Evolutionary conservation across 2,888 invertebrate species (phyloP).

Genomic region (Scelioninae gen. 2): DNA sequence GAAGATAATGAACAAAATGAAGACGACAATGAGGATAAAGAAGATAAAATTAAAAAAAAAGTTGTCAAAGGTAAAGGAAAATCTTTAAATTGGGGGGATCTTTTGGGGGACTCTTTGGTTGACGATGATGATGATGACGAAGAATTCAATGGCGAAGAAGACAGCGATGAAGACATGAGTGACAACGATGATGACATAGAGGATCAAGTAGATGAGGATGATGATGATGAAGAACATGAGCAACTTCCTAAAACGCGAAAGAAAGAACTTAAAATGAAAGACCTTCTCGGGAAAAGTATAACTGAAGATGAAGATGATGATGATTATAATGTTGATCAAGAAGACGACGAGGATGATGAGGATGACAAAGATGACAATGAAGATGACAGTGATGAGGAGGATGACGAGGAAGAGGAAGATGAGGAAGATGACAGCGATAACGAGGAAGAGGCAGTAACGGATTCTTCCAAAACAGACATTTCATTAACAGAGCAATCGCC

Average conservation of each 20-base stretch:
- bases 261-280: too few species aligned
- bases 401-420: conserved; percentile 49
- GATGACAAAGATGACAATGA: conserved; percentile 60
- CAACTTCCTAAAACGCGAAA: too few species aligned
- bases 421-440: conserved; percentile 61
- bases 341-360: conserved; percentile 63
- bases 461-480: neutral
- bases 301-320: conserved; percentile 55
- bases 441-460: conserved; percentile 49
- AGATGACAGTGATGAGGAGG: conserved; percentile 62
- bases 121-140: conserved; percentile 14
- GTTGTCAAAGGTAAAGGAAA: too few species aligned
- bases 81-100: too few species aligned
- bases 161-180: conserved; percentile 62
- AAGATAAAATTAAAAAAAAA: too few species aligned
- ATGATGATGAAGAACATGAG: conserved; percentile 61
- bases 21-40: too few species aligned
- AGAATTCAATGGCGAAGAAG: conserved; percentile 23
- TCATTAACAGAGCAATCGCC: too few species aligned
- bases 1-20: too few species aligned
- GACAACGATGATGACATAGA: conserved; percentile 53
- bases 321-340: conserved; percentile 58
- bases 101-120: too few species aligned
- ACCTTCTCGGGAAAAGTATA: conserved; percentile 15
- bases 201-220: conserved; percentile 30